Evolutionary conservation across 1,140 invertebrate genomes (phyloP), one percentile per base, ranked within the genome.

Genomic region (Augochlora pura): DNA sequence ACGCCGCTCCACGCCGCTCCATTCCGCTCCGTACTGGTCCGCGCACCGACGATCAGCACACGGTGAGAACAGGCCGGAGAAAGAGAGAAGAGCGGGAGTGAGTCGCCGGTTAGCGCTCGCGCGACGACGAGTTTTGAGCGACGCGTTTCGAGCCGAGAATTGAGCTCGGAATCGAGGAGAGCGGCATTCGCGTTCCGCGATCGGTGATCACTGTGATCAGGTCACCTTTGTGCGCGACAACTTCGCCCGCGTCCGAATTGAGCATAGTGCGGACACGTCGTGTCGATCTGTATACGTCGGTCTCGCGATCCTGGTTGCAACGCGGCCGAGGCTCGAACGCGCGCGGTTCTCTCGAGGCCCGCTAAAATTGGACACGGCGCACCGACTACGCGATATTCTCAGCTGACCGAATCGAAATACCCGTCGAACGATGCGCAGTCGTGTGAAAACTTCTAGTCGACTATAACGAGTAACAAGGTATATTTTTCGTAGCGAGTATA

Each of bases 291-390:
- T 10, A 46, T 14, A 46, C 42, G 42, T 14, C 42, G 42, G 39
- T 59, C 32, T 21, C 42, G 38, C 39, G 66, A 57, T 57, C 18
- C 18, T n/a, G 6, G 63, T 32, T 84, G 10, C n/a, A 42, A 64
- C 77, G 54, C 60, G 69, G 67, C 65, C 66, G 73, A 62, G 60
- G 42, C 59, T n/a, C 63, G 27, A 72, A 65, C 25, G 4, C 32
- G 32, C 32, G 32, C 32, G 32, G 32, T 4, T 57, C 79, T 27
- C 23, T 14, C 67, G 80, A 63, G 71, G 82, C 64, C 57, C 70
- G 77, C 81, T 86, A 86, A 84, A 86, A 86, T 86, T 84, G 85
- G 85, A 86, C 68, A 72, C 54, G 18, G 52, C 49, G 72, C 59
- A 49, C 75, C 60, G 38, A 66, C 18, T 64, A 60, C 59, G 80